Evolutionary conservation across 2,113 vertebrate species (phyloP).

Genomic region (Gila orcuttii): DNA sequence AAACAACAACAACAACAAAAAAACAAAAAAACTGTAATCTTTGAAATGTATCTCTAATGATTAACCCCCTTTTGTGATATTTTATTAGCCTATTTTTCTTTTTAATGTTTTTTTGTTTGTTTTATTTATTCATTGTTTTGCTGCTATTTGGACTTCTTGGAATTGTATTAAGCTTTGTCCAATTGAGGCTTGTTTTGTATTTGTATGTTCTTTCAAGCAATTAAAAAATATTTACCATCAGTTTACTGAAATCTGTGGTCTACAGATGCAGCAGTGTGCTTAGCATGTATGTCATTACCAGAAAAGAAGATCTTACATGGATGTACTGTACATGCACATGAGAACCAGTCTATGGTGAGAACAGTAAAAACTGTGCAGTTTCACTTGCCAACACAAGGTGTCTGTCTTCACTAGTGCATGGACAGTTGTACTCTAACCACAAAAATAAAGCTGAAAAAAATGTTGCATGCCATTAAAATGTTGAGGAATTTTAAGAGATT

Average conservation of each 20-base stretch:
- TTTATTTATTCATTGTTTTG: too few relatives aligned
- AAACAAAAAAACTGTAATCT: not conserved
- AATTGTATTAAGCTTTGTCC: too few relatives aligned
- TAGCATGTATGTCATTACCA: not conserved
- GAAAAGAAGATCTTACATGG: conserved; percentile 19
- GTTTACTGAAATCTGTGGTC: not conserved
- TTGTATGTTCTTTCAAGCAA: too few relatives aligned
- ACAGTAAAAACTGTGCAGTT: not conserved
- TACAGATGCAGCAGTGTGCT: conserved; percentile 29
- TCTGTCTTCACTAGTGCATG: not conserved
- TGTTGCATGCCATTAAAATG: not conserved
- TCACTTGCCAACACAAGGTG: conserved; percentile 16
- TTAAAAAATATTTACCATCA: not conserved
- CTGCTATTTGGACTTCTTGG: too few relatives aligned
- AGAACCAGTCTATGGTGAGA: not conserved
- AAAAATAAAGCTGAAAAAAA: not conserved
- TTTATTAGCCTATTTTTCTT: too few relatives aligned
- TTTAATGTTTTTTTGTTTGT: too few relatives aligned
- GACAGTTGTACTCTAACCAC: too few relatives aligned
- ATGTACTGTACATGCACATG: not conserved
- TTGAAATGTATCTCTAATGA: too few relatives aligned
- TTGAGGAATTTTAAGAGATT: too few relatives aligned
- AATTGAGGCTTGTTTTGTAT: too few relatives aligned
- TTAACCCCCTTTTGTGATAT: too few relatives aligned
- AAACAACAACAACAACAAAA: too few relatives aligned